Evolutionary conservation across 1,140 invertebrate genomes (phyloP).

Genomic region (Tetramorium simillimum): DNA sequence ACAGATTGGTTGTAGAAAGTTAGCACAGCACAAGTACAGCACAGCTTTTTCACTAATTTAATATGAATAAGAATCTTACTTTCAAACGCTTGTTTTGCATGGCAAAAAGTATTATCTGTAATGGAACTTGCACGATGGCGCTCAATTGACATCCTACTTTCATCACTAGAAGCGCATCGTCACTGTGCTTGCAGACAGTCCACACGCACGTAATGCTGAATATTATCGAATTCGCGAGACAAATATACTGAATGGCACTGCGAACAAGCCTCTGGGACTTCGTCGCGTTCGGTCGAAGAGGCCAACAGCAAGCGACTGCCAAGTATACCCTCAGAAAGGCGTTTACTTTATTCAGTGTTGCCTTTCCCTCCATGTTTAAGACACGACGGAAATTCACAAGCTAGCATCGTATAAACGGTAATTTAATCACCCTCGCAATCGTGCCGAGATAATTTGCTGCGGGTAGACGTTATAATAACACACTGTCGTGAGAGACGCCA

Average conservation of each 20-base stretch:
- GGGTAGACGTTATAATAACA: constrained; percentile 8
- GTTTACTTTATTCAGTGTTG: constrained; percentile 46
- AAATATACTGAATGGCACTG: constrained; percentile 18
- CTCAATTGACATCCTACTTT: constrained; percentile 45
- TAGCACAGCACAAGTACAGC: too few species aligned
- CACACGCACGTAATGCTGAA: constrained; percentile 17
- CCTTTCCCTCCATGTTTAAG: constrained; percentile 11
- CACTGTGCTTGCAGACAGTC: constrained; percentile 23
- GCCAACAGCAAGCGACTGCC: constrained; percentile 61
- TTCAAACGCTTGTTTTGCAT: constrained; percentile 50
- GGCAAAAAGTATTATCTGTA: constrained; percentile 50
- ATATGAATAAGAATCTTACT: constrained; percentile 45
- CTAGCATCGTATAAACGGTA: neutral
- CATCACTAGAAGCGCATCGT: constrained; percentile 30
- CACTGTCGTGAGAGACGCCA: too few species aligned
- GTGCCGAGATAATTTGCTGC: constrained; percentile 14
- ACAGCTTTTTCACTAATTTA: neutral
- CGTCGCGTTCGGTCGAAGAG: constrained; percentile 18
- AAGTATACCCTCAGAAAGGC: constrained; percentile 58
- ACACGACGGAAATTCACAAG: neutral
- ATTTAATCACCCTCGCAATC: neutral
- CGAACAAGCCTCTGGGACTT: constrained; percentile 5
- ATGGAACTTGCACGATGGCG: constrained; percentile 43
- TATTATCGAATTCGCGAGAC: neutral
- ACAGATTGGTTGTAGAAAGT: neutral